Conservation (phyloP, 2,113 vertebrate genomes). For the Cebidichthys violaceus region DNA sequence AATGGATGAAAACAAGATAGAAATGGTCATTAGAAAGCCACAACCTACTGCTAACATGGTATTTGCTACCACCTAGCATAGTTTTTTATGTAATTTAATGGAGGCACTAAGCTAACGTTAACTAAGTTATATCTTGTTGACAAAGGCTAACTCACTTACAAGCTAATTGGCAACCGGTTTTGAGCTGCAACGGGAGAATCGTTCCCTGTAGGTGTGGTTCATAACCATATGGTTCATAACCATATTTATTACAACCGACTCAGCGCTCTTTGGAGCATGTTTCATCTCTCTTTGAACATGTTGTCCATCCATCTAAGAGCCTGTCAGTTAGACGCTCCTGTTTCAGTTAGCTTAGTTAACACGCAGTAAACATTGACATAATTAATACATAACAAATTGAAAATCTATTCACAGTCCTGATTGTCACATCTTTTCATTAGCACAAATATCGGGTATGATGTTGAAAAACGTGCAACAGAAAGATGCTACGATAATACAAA, state of each 20-base stretch:
- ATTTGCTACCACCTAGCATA: background rate
- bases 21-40: no score
- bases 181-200: background rate
- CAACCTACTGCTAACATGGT: background rate
- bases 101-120: background rate
- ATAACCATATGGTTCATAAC: no score
- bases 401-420: background rate
- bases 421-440: background rate
- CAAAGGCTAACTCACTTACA: background rate
- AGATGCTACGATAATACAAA: conserved; percentile 1
- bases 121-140: background rate
- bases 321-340: background rate
- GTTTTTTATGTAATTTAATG: background rate
- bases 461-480: background rate
- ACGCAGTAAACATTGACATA: background rate
- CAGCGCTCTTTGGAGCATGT: background rate
- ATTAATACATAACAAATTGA: no score
- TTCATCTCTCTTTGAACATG: no score
- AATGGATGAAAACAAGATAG: no score
- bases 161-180: background rate
- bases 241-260: background rate
- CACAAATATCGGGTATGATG: background rate
- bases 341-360: background rate
- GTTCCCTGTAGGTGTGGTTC: background rate
- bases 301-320: background rate